Base-by-base conservation (phyloP, 2,888 invertebrate genomes). In the Athetis lepigone region DNA sequence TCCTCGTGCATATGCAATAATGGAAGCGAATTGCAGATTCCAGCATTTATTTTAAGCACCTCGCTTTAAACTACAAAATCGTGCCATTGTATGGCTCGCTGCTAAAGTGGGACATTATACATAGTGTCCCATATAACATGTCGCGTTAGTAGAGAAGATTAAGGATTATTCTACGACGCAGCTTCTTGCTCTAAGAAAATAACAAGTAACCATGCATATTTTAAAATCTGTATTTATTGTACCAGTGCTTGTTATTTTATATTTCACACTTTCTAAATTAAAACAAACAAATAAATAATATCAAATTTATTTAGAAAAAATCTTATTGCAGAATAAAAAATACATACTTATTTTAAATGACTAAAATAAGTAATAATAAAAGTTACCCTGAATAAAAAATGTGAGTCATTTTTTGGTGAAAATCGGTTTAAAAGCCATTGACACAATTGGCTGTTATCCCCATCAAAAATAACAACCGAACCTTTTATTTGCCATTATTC, bases 401-500 rank as follows among this genome's bases (percentile, higher is more conserved):
- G 8, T 4, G 8, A 21, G 7, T 9, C 13, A 25, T 39, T 39
- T 39, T 67, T 68, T 36, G 2, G 18, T 9, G 2, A 51, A 51
- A 56, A 66, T 56, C 36, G 39, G 18, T 9, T 52, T 56, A 40
- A 61, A 68, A 61, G 27, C 61, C 40, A 42, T 54, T 57, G 75
- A 59, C 42, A 60, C 49, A 72, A 72, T 56, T 63, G 75, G 49
- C 58, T 56, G 55, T 50, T 68, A 58, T 39, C 29, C 39, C 64
- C 47, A 64, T 61, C 55, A 72, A 75, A 75, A 68, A 75, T 72
- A 64, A 75, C 64, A 72, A 69, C 64, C 58, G 7, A 50, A 56
- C 60, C 49, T 58, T 75, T 59, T 72, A 61, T 72, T 62, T 54
- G 59, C 49, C 36, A 65, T 75, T 66, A 75, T 65, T 63, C 18